phyloP scores from a whole-genome alignment of 2,113 vertebrate species.

The Noctilio leporinus region DNA sequence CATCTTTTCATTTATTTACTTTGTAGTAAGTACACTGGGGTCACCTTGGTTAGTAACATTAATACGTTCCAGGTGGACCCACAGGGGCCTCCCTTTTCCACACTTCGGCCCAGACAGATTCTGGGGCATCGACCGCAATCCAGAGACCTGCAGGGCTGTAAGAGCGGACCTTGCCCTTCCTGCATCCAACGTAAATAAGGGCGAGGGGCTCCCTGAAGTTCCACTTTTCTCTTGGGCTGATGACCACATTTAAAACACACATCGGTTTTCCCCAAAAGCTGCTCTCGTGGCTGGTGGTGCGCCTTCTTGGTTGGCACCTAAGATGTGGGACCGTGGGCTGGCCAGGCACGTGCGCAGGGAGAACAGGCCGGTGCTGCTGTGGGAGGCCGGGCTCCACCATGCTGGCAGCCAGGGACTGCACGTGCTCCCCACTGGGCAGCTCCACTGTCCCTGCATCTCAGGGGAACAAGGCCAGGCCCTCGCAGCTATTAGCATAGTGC shows the following conservation, averaged over 20 bases:
- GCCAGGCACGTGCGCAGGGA: too few relatives aligned
- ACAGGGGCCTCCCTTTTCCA: neutral
- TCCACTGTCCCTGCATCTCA: too few relatives aligned
- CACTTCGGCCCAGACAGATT: too few relatives aligned
- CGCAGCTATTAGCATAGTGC: too few relatives aligned
- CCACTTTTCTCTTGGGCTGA: neutral
- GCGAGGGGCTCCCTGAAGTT: neutral
- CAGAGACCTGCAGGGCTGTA: neutral
- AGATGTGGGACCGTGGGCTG: too few relatives aligned
- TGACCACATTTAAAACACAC: neutral
- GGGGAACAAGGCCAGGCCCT: too few relatives aligned
- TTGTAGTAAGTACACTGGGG: neutral
- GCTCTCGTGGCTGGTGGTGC: neutral
- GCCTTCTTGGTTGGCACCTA: neutral
- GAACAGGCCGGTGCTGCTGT: too few relatives aligned
- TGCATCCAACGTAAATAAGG: neutral
- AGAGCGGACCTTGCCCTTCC: neutral
- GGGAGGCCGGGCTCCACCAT: too few relatives aligned
- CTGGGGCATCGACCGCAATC: neutral
- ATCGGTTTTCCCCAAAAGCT: neutral
- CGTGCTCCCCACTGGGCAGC: too few relatives aligned
- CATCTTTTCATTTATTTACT: too few relatives aligned
- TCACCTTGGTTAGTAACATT: neutral
- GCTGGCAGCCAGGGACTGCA: too few relatives aligned
- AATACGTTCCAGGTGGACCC: neutral